A percentile compares a stretch with the other conserved stretches of the same genome.
These are phyloP conservation scores for Molothrus ater DNA, from an alignment of 2,797 vertebrate species.

Conservation along the genomic window DNA sequence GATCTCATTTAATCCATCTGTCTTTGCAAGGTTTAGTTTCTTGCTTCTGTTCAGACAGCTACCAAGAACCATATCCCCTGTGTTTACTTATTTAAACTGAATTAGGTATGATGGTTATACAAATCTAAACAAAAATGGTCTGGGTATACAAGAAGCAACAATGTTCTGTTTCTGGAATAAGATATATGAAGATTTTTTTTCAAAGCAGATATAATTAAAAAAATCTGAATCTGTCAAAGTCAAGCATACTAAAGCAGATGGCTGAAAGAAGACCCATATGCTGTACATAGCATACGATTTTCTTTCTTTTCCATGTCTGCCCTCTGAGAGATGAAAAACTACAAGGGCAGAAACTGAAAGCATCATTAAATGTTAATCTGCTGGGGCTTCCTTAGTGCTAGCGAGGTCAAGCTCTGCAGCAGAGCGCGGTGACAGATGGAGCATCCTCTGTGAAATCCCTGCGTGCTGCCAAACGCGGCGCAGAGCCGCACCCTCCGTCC, in stretches of 20 bases:
- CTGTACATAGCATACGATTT: not conserved
- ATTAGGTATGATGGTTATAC: not conserved
- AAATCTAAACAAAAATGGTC: not conserved
- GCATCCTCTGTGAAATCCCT: not conserved
- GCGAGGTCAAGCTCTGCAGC: constrained; percentile 47
- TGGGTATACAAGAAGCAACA: not conserved
- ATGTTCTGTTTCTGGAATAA: not conserved
- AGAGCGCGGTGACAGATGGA: constrained; percentile 65
- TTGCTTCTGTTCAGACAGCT: not conserved
- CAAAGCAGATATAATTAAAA: not conserved
- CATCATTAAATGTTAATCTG: constrained; percentile 71
- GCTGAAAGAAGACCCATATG: not conserved
- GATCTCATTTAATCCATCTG: not conserved
- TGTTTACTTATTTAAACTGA: not conserved
- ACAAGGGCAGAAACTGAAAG: constrained; percentile 52
- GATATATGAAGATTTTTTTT: not conserved
- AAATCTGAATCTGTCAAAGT: not conserved
- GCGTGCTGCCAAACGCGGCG: not conserved
- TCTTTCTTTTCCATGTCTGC: not conserved
- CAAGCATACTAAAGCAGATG: not conserved
- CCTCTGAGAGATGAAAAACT: constrained; percentile 43
- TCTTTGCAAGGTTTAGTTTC: not conserved
- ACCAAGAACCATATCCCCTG: not conserved
- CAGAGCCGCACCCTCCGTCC: not conserved
- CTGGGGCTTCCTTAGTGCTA: constrained; percentile 39